Conservation (phyloP, 2,113 vertebrate species). For the Apteryx owenii region DNA sequence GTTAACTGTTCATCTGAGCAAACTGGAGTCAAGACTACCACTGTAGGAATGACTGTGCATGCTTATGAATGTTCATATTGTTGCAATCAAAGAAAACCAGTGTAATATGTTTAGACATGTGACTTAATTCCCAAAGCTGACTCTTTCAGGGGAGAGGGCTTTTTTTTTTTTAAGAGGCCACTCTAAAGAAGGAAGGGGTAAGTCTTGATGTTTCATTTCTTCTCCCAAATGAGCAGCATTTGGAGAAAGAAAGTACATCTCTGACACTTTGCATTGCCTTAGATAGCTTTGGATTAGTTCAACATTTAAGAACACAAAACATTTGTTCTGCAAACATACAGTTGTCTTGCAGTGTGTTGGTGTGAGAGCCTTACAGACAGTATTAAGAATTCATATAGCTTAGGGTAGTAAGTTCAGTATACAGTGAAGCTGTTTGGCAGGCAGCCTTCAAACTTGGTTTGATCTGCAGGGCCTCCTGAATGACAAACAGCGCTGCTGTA, state of each 20-base stretch:
- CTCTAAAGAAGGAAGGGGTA: neutral
- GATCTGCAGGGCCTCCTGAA: accelerated
- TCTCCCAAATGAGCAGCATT: neutral
- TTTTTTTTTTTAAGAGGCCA: neutral
- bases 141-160: neutral
- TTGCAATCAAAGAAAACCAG: neutral
- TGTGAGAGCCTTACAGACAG: neutral
- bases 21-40: neutral
- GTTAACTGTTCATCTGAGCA: neutral
- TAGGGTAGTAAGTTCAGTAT: neutral
- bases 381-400: neutral
- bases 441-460: neutral
- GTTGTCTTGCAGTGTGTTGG: neutral
- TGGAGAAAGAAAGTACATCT: neutral
- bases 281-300: neutral
- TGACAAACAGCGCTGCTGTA: neutral
- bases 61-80: neutral
- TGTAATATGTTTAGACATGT: neutral
- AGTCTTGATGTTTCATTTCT: neutral
- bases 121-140: neutral
- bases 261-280: neutral
- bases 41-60: neutral
- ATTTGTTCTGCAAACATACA: neutral
- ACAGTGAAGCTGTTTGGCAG: neutral
- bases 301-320: neutral